These are phyloP conservation scores for Coenonympha glycerion DNA, from an alignment of 2,888 invertebrate genomes.

Conservation along the genomic window DNA sequence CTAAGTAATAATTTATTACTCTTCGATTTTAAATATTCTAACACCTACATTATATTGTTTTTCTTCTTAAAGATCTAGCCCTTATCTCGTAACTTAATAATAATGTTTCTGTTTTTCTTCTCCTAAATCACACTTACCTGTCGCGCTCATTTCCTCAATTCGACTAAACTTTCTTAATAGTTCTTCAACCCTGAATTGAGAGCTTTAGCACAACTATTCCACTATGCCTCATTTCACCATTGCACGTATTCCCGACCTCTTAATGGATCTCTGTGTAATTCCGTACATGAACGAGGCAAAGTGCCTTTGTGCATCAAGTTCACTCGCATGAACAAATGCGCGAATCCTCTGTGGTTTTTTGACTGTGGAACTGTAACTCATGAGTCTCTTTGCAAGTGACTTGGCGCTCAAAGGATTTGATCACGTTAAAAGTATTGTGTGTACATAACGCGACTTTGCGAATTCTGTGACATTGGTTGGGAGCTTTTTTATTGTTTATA, in stretches of 20 bases:
- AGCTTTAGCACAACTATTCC: not conserved
- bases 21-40: no score
- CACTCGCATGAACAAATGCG: conserved; percentile 8
- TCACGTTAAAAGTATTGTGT: not conserved
- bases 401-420: conserved; percentile 1
- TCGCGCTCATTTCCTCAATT: no score
- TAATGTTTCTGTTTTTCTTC: no score
- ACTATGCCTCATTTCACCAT: not conserved
- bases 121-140: no score
- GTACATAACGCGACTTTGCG: no score
- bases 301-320: conserved; percentile 9
- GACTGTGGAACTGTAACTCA: not conserved
- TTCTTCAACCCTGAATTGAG: not conserved
- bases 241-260: not conserved
- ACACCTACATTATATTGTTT: no score
- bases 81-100: no score
- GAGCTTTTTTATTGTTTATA: no score
- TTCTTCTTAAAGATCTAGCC: no score
- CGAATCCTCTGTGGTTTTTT: conserved; percentile 2
- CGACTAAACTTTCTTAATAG: no score
- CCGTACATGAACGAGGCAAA: conserved; percentile 4
- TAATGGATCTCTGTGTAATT: not conserved
- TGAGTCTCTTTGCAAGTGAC: not conserved
- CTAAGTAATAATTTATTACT: no score
- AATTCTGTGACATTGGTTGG: no score